Evolutionary conservation across 1,140 invertebrate species (phyloP).

Genomic region (Zaprionus davidi): DNA sequence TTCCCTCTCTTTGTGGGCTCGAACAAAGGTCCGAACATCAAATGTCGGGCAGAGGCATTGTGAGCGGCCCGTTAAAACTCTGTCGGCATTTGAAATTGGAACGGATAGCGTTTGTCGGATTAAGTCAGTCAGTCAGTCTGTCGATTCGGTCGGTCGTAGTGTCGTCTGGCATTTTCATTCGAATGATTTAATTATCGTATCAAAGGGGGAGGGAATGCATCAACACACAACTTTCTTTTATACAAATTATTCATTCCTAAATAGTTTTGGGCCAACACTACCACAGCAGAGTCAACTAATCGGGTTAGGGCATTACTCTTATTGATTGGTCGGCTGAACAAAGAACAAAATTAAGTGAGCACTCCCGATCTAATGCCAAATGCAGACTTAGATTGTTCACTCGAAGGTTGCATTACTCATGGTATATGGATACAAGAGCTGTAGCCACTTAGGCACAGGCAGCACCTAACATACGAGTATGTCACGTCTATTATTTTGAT

Average conservation of each 20-base stretch:
- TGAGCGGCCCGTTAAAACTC: conserved; percentile 69
- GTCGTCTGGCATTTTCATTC: conserved; percentile 69
- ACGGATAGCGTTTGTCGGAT: conserved; percentile 77
- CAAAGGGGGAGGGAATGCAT: conserved; percentile 19
- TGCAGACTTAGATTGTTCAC: not conserved
- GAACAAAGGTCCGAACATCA: conserved; percentile 39
- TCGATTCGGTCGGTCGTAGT: conserved; percentile 19
- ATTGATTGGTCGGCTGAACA: conserved; percentile 44
- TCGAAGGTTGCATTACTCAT: conserved; percentile 1
- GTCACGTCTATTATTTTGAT: not conserved
- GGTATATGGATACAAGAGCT: not conserved
- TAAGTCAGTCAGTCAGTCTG: conserved; percentile 46
- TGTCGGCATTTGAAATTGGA: conserved; percentile 83
- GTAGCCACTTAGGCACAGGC: not conserved
- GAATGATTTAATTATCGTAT: conserved; percentile 77
- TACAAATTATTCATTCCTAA: conserved; percentile 74
- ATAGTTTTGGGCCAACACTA: conserved; percentile 28
- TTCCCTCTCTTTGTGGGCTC: conserved; percentile 44
- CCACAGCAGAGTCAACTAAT: conserved; percentile 41
- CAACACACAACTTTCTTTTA: conserved; percentile 63
- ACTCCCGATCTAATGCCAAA: conserved; percentile 20
- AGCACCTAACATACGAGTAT: not conserved
- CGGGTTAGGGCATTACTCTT: conserved; percentile 50
- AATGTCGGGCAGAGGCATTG: conserved; percentile 54
- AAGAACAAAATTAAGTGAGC: conserved; percentile 39